These are phyloP conservation scores for Thera britannica DNA, from an alignment of 2,888 invertebrate species.

Conservation along the genomic window DNA sequence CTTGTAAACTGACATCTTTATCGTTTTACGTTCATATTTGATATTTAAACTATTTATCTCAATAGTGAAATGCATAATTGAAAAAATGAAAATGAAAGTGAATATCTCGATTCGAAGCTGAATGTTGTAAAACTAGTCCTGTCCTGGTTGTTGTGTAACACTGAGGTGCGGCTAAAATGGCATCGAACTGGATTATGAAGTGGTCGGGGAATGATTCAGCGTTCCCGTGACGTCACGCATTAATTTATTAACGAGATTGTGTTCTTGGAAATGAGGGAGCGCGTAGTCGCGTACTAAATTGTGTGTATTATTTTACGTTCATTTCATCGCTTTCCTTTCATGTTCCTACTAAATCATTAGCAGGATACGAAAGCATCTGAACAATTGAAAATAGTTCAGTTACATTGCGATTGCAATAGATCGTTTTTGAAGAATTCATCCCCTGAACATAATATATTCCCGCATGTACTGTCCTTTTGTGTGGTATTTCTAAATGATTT, in stretches of 20 bases:
- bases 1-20: constrained; percentile 21
- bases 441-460: too few relatives aligned
- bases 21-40: not conserved
- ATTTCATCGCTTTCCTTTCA: not conserved
- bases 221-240: constrained; percentile 56
- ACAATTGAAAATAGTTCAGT: too few relatives aligned
- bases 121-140: constrained; percentile 45
- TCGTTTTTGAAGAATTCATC: not conserved
- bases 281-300: constrained; percentile 14
- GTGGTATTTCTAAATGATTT: not conserved
- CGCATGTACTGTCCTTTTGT: not conserved
- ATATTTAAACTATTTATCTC: constrained; percentile 8
- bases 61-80: constrained; percentile 24
- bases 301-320: not conserved
- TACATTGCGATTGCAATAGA: not conserved
- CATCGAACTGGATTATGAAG: constrained; percentile 40
- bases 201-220: constrained; percentile 56
- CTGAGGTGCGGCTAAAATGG: constrained; percentile 35
- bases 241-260: constrained; percentile 43
- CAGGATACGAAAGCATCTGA: too few relatives aligned
- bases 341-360: not conserved
- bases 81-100: constrained; percentile 37
- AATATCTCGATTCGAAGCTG: constrained; percentile 30
- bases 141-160: constrained; percentile 36
- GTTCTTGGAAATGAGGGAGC: constrained; percentile 21